These are phyloP conservation scores for Hormiphora californensis DNA, from an alignment of 37 sponge, comb jelly and placozoan genomes.

Conservation along the genomic window DNA sequence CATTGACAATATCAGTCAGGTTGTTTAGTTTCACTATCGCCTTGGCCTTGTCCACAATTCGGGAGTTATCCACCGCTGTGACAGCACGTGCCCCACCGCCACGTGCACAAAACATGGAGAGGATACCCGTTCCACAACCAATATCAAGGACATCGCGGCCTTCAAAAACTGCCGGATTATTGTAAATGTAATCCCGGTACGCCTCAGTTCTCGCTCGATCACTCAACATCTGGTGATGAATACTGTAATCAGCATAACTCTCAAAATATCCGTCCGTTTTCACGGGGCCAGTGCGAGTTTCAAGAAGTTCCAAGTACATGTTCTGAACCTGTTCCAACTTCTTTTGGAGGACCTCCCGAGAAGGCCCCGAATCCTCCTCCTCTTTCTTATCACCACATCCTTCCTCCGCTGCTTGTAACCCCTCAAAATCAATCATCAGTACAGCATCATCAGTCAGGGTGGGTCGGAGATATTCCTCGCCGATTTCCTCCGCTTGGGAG, in stretches of 20 bases:
- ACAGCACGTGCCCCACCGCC: slow-evolving; percentile 1
- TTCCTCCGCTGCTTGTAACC: background rate
- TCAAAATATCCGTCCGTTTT: background rate
- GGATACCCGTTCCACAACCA: slow-evolving; percentile 44
- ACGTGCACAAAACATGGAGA: slow-evolving; percentile 45
- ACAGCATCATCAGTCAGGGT: slow-evolving; percentile 12
- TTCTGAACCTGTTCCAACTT: slow-evolving; percentile 18
- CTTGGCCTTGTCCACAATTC: slow-evolving; percentile 7
- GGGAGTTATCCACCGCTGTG: slow-evolving; percentile 25
- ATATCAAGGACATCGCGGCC: background rate
- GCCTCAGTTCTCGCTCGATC: slow-evolving; percentile 26
- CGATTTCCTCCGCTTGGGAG: background rate
- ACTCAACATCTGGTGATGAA: slow-evolving; percentile 14
- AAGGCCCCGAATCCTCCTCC: background rate
- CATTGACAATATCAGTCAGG: background rate
- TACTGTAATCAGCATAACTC: slow-evolving; percentile 45
- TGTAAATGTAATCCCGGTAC: slow-evolving; percentile 44
- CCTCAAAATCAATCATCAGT: slow-evolving; percentile 49
- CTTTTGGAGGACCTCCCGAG: background rate
- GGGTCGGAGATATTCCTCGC: background rate
- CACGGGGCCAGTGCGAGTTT: background rate
- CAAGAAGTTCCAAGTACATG: slow-evolving; percentile 1
- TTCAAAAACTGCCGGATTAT: background rate
- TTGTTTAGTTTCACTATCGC: background rate
- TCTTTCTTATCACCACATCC: too few relatives aligned